phyloP scores from a whole-genome alignment of 2,888 invertebrate species.

The Callyntrura guangdongensis region DNA sequence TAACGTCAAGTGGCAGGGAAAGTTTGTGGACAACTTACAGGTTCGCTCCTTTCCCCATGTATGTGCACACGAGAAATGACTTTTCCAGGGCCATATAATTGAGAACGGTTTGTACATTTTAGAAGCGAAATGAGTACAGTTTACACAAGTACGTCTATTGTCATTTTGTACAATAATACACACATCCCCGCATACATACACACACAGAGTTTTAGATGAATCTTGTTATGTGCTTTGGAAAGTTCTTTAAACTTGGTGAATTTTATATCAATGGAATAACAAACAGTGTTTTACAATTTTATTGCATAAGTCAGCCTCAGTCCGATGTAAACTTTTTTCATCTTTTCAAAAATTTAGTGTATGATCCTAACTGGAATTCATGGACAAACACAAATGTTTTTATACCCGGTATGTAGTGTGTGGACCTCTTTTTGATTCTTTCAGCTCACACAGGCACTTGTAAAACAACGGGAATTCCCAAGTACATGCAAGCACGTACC shows the following conservation, averaged over 20 bases:
- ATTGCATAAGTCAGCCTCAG: constrained; percentile 38
- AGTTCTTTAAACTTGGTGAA: constrained; percentile 20
- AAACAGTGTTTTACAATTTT: constrained; percentile 55
- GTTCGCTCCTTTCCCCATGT: constrained; percentile 1
- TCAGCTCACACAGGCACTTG: constrained; percentile 3
- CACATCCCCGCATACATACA: neutral
- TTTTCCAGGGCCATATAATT: constrained; percentile 43
- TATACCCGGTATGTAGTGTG: neutral
- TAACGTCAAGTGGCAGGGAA: constrained; percentile 30
- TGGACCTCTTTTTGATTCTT: neutral
- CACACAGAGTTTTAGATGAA: constrained; percentile 5
- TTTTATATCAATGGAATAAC: constrained; percentile 48
- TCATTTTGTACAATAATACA: constrained; percentile 13
- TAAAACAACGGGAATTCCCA: constrained; percentile 40
- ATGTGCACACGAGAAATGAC: constrained; percentile 29
- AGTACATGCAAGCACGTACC: constrained; percentile 23
- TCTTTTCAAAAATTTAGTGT: constrained; percentile 41
- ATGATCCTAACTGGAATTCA: constrained; percentile 48
- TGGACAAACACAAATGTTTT: constrained; percentile 19
- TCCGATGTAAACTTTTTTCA: constrained; percentile 37
- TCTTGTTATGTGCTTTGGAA: constrained; percentile 20
- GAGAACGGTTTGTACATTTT: constrained; percentile 42
- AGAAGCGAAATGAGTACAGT: constrained; percentile 26
- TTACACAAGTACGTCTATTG: neutral
- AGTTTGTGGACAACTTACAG: constrained; percentile 32